phyloP scores from a whole-genome alignment of 1,140 invertebrate genomes.

The Lasioglossum baleicum region DNA sequence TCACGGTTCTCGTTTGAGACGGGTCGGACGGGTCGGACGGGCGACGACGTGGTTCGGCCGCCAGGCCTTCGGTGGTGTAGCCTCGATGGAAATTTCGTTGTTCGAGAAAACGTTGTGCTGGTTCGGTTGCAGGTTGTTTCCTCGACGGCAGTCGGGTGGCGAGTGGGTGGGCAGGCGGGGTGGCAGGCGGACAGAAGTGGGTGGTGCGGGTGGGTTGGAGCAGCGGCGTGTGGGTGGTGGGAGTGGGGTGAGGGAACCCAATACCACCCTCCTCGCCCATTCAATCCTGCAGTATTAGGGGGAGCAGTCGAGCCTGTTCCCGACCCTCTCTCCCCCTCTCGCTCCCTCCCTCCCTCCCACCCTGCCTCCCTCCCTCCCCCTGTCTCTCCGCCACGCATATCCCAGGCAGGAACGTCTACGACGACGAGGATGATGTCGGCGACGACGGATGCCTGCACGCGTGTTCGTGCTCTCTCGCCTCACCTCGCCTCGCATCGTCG shows the following conservation, averaged over 20 bases:
- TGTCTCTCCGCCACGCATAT: conserved; percentile 27
- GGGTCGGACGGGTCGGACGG: no score
- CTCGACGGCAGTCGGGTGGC: conserved; percentile 79
- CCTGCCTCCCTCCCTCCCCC: conserved; percentile 17
- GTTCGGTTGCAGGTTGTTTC: conserved; percentile 78
- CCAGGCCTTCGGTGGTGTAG: no score
- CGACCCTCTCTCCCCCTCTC: conserved; percentile 27
- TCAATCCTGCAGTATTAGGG: conserved; percentile 73
- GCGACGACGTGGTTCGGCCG: no score
- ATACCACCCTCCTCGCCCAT: conserved; percentile 76
- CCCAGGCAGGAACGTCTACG: conserved; percentile 42
- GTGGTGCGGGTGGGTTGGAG: conserved; percentile 67
- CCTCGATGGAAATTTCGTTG: conserved; percentile 57
- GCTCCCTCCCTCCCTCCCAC: conserved; percentile 44
- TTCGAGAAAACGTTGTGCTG: conserved; percentile 68
- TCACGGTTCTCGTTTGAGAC: conserved; percentile 17
- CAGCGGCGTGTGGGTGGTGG: conserved; percentile 62
- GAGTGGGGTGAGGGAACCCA: conserved; percentile 75
- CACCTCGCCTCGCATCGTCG: neutral
- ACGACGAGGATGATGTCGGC: conserved; percentile 39
- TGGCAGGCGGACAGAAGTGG: conserved; percentile 75
- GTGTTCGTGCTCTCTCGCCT: neutral
- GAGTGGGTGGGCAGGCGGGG: conserved; percentile 80
- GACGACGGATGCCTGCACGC: conserved; percentile 26
- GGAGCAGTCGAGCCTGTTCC: conserved; percentile 67